These are phyloP conservation scores for Rhynchomys soricoides DNA, from an alignment of 2,113 vertebrate genomes.

Conservation along the genomic window DNA sequence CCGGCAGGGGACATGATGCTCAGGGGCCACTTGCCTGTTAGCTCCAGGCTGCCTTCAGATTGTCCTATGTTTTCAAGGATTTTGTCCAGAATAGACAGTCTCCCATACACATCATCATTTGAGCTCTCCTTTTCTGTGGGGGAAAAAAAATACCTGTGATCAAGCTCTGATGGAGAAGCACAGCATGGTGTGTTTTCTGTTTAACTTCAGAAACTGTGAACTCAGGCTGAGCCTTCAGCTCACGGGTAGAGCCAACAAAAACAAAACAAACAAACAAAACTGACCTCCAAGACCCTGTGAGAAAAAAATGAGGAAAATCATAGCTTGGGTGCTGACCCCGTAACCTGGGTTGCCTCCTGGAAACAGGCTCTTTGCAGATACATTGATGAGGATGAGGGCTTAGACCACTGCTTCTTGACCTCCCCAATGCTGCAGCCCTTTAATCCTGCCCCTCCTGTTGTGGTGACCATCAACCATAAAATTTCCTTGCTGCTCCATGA, in stretches of 20 bases:
- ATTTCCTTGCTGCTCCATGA: not conserved
- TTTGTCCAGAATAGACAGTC: constrained; percentile 5
- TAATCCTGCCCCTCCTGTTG: not conserved
- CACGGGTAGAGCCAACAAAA: not conserved
- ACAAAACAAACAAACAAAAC: not conserved
- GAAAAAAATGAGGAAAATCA: not conserved
- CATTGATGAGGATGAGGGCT: too few species aligned
- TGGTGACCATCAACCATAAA: not conserved
- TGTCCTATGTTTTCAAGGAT: constrained; percentile 50
- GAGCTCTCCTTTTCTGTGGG: constrained; percentile 46
- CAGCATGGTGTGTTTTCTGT: not conserved
- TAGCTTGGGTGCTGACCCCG: not conserved
- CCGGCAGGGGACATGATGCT: not conserved
- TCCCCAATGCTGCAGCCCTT: not conserved
- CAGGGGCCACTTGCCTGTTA: not conserved
- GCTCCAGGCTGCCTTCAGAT: constrained; percentile 23
- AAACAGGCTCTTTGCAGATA: not conserved
- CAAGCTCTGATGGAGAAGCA: not conserved
- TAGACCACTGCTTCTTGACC: not conserved
- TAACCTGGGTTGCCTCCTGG: too few species aligned
- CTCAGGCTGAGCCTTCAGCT: not conserved
- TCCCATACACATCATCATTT: not conserved
- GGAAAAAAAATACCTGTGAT: not conserved
- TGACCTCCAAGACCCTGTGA: not conserved
- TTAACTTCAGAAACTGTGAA: not conserved